Conservation (phyloP, 2,888 invertebrate species). For the Cheilosia vernalis region DNA sequence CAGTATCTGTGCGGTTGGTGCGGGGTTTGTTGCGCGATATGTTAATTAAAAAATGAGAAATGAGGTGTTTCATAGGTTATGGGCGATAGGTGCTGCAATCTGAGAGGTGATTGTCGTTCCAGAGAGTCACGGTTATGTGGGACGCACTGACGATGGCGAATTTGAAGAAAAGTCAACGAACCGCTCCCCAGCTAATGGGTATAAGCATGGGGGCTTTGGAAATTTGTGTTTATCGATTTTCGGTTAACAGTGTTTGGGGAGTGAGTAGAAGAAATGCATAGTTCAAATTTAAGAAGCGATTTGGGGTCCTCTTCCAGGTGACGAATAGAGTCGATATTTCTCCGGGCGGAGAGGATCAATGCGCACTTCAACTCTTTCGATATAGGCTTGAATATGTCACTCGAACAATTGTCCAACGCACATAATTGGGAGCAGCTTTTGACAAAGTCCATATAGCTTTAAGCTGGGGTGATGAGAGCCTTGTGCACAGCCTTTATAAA, state of each 20-base stretch:
- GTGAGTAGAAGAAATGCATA: no score
- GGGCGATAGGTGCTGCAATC: slow-evolving; percentile 61
- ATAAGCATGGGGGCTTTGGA: not conserved
- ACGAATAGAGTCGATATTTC: no score
- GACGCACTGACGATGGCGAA: slow-evolving; percentile 11
- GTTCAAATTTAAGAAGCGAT: no score
- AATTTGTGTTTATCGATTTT: not conserved
- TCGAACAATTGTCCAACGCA: no score
- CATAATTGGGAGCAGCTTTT: no score
- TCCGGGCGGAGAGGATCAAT: no score
- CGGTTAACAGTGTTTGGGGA: not conserved
- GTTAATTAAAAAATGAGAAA: slow-evolving; percentile 75
- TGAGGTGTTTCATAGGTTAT: slow-evolving; percentile 74
- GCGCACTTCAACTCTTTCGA: no score
- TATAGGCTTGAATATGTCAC: no score
- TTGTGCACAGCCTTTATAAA: no score
- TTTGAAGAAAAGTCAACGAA: slow-evolving; percentile 54
- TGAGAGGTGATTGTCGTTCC: slow-evolving; percentile 55
- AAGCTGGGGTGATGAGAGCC: no score
- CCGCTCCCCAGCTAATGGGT: slow-evolving; percentile 3
- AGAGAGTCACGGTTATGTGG: slow-evolving; percentile 29
- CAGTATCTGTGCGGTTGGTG: slow-evolving; percentile 66
- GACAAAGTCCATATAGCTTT: no score
- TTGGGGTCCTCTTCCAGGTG: no score
- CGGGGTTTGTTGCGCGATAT: slow-evolving; percentile 57